phyloP scores from a whole-genome alignment of 2,113 vertebrate genomes.

The Pagrus major region DNA sequence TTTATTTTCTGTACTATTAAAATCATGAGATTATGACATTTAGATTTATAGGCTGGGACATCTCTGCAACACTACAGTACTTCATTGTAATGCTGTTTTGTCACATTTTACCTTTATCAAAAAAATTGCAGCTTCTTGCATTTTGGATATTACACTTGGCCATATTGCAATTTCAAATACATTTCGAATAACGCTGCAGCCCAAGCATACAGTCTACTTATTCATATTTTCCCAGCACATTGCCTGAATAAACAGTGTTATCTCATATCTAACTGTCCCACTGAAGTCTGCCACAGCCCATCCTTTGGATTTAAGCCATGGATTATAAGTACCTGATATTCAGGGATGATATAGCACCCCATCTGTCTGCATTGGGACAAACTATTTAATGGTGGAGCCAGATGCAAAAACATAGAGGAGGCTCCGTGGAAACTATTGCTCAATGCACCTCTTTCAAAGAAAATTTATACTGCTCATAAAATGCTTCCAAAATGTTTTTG shows the following conservation, averaged over 20 bases:
- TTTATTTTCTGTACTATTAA: too few relatives aligned
- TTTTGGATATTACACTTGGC: too few relatives aligned
- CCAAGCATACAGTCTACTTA: background rate
- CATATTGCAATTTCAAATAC: too few relatives aligned
- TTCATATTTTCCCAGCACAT: background rate
- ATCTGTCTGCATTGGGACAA: background rate
- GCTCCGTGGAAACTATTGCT: slow-evolving; percentile 56
- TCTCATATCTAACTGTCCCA: slow-evolving; percentile 6
- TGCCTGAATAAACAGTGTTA: slow-evolving; percentile 9
- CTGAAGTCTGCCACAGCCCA: slow-evolving; percentile 11
- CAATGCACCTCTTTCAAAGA: slow-evolving; percentile 31
- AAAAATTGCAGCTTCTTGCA: too few relatives aligned
- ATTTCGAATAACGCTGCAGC: too few relatives aligned
- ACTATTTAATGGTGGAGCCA: slow-evolving; percentile 24
- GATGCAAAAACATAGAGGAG: slow-evolving; percentile 16
- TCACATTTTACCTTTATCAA: too few relatives aligned
- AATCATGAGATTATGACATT: too few relatives aligned
- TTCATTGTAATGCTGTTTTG: too few relatives aligned
- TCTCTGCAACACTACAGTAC: too few relatives aligned
- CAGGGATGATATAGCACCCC: background rate
- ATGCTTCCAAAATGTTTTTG: slow-evolving; percentile 30
- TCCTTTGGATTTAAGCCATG: slow-evolving; percentile 14
- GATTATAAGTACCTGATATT: slow-evolving; percentile 32
- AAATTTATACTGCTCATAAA: slow-evolving; percentile 54
- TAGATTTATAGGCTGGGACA: too few relatives aligned